A percentile compares a stretch with the other conserved stretches of the same genome.
Conservation (phyloP, 2,888 invertebrate genomes). For the Brenthis hecate region DNA sequence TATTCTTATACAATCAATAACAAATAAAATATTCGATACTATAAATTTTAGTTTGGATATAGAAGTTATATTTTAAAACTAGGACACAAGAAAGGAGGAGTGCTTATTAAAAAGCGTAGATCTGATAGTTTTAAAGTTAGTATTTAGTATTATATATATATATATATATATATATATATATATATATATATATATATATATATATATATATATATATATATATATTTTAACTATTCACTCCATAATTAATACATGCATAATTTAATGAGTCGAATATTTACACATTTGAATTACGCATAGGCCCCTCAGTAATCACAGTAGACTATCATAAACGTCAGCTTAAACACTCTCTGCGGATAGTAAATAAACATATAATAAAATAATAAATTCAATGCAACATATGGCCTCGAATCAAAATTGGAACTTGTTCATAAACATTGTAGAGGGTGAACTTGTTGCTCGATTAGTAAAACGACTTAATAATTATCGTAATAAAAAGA, state of each 20-base stretch:
- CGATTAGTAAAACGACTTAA: constrained; percentile 39
- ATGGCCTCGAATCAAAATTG: constrained; percentile 61
- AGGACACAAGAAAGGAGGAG: not conserved
- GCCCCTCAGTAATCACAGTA: constrained; percentile 75
- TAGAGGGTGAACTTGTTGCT: constrained; percentile 41
- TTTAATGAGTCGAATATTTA: constrained; percentile 4
- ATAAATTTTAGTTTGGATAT: not conserved
- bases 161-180: no score
- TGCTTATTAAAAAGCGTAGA: no score
- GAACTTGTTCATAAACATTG: constrained; percentile 43
- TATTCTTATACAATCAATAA: constrained; percentile 29
- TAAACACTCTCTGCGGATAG: constrained; percentile 78
- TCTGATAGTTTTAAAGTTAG: no score
- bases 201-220: no score
- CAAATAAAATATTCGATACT: constrained; percentile 16
- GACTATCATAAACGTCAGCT: constrained; percentile 81
- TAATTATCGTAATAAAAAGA: not conserved
- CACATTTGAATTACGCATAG: constrained; percentile 48
- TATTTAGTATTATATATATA: no score
- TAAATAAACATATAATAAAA: constrained; percentile 82
- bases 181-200: no score
- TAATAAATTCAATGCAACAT: constrained; percentile 78
- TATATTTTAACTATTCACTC: no score
- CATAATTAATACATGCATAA: not conserved
- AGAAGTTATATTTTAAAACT: not conserved